These are phyloP conservation scores for Bucorvus abyssinicus DNA, from an alignment of 2,797 vertebrate genomes.

Conservation along the genomic window DNA sequence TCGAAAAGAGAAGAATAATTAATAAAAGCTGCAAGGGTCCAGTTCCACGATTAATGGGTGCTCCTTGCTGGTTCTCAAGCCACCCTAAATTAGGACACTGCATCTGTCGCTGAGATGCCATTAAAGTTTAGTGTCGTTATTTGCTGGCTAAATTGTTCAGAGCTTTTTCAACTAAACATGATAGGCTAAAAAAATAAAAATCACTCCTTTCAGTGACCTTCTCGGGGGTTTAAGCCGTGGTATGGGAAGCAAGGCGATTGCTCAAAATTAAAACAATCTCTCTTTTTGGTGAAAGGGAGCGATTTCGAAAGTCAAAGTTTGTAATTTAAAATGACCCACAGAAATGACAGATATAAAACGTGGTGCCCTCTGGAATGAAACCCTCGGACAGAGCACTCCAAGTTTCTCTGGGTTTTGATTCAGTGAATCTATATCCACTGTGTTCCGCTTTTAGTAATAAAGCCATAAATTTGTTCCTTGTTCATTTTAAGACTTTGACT, in stretches of 20 bases:
- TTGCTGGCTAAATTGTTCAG: not conserved
- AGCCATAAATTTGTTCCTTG: not conserved
- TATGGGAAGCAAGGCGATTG: not conserved
- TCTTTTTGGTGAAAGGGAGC: constrained; percentile 29
- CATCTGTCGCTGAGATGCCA: not conserved
- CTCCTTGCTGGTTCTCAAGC: not conserved
- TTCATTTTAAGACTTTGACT: not conserved
- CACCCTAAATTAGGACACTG: not conserved
- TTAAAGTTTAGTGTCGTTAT: not conserved
- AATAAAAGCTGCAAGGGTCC: not conserved
- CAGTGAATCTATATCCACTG: constrained; percentile 8
- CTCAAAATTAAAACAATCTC: constrained; percentile 45
- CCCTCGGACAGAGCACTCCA: not conserved
- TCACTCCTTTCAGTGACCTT: not conserved
- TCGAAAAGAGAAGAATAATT: not conserved
- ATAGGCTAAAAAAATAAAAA: not conserved
- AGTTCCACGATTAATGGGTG: not conserved
- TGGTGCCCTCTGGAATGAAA: constrained; percentile 26
- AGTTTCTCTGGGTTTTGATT: not conserved
- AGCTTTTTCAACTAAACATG: not conserved
- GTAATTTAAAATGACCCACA: not conserved
- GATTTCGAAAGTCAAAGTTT: constrained; percentile 27
- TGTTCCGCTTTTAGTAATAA: constrained; percentile 15
- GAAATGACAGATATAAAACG: constrained; percentile 18
- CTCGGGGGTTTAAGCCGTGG: not conserved